Evolutionary conservation across 2,888 invertebrate species (phyloP).

Genomic region (Athalia rosae): DNA sequence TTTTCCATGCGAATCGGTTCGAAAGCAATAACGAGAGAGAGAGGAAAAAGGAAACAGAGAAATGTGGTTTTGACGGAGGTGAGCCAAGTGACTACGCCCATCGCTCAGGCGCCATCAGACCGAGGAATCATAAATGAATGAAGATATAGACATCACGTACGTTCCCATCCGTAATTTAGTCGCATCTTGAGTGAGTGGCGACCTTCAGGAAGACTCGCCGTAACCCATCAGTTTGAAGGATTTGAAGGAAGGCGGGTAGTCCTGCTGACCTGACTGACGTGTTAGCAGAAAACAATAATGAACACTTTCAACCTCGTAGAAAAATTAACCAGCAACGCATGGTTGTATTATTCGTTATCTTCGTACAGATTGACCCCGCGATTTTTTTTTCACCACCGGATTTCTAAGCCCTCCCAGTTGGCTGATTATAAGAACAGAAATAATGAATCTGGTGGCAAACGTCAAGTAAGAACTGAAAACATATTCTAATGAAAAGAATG

Average conservation of each 20-base stretch:
- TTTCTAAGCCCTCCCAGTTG: background rate
- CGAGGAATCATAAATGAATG: conserved; percentile 23
- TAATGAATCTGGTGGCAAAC: background rate
- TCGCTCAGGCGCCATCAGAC: conserved; percentile 11
- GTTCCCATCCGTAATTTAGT: conserved; percentile 29
- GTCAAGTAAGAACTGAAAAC: background rate
- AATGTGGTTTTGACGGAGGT: background rate
- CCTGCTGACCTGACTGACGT: conserved; percentile 23
- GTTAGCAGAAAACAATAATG: conserved; percentile 35
- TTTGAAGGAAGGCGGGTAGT: conserved; percentile 43
- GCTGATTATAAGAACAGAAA: background rate
- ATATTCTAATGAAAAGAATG: background rate
- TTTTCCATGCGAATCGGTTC: conserved; percentile 33
- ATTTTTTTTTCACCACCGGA: background rate
- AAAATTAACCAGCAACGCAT: conserved; percentile 39
- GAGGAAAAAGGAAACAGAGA: background rate
- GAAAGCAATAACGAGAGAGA: conserved; percentile 17
- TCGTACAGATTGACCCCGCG: background rate
- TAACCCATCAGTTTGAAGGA: background rate
- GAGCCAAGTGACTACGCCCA: conserved; percentile 27
- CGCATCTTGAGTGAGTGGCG: conserved; percentile 19
- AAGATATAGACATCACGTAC: conserved; percentile 31
- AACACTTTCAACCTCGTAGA: conserved; percentile 32
- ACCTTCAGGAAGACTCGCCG: conserved; percentile 20
- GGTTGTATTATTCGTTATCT: background rate